Evolutionary conservation across 2,888 invertebrate genomes (phyloP).

Genomic region (Acheta domesticus): DNA sequence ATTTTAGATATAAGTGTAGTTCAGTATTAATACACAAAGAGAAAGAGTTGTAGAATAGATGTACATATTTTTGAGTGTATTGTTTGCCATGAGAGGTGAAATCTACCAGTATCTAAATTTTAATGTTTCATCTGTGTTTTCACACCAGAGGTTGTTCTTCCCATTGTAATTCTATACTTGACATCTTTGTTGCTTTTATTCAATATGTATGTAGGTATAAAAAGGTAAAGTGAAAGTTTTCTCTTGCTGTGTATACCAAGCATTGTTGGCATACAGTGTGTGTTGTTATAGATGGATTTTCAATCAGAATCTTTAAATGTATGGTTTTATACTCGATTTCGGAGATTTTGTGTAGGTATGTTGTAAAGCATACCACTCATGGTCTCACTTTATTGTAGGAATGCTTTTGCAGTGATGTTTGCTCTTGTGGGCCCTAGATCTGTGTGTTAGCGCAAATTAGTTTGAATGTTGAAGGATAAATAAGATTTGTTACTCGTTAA

Average conservation of each 20-base stretch:
- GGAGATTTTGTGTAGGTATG: constrained; percentile 3
- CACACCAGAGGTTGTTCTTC: constrained; percentile 9
- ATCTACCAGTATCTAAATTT: constrained; percentile 9
- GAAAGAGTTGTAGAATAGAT: constrained; percentile 5
- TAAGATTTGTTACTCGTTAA: constrained; percentile 18
- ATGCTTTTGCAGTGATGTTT: constrained; percentile 1
- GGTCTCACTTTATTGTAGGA: not conserved
- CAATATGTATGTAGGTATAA: not conserved
- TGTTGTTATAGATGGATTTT: not conserved
- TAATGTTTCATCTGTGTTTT: constrained; percentile 11
- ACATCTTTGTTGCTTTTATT: not conserved
- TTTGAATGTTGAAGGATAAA: constrained; percentile 20
- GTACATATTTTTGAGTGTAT: constrained; percentile 18
- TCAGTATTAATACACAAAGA: constrained; percentile 1
- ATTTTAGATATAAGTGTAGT: constrained; percentile 2
- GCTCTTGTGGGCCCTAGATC: constrained; percentile 12
- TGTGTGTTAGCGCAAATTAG: constrained; percentile 2
- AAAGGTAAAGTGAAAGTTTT: not conserved
- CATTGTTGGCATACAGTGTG: constrained; percentile 18
- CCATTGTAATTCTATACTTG: constrained; percentile 9
- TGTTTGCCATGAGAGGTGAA: constrained; percentile 5
- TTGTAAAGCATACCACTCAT: not conserved
- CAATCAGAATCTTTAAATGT: not conserved
- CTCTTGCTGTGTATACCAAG: not conserved
- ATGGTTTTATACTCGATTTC: not conserved